Percentiles rank a stretch among this genome's conserved stretches.
Evolutionary conservation across 2,888 invertebrate genomes (phyloP).

Genomic region (Ernsta delagoae): DNA sequence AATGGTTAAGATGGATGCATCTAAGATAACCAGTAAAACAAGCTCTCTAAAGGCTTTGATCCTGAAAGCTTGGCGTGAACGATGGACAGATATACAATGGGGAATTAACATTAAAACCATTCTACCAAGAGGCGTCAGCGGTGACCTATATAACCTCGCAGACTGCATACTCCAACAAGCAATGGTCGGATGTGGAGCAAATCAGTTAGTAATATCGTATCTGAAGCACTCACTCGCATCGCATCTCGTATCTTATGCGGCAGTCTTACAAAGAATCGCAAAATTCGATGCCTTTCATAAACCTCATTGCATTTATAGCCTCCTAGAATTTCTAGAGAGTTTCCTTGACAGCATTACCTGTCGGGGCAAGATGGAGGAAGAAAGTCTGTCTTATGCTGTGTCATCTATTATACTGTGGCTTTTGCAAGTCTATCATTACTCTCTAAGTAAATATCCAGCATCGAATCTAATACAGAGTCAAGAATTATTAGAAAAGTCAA

Average conservation of each 20-base stretch:
- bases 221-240: constrained; percentile 96
- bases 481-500: constrained; percentile 89
- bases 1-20: constrained; percentile 86
- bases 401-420: constrained; percentile 93
- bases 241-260: constrained; percentile 95
- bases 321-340: constrained; percentile 93
- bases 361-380: constrained; percentile 94
- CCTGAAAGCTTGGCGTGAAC: constrained; percentile 96
- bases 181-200: constrained; percentile 96
- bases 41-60: constrained; percentile 92
- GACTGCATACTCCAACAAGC: constrained; percentile 98
- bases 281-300: constrained; percentile 95
- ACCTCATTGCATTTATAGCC: constrained; percentile 93
- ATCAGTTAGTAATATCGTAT: constrained; percentile 95
- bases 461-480: constrained; percentile 80
- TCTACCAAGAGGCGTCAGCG: constrained; percentile 94
- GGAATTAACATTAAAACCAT: constrained; percentile 98
- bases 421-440: constrained; percentile 88
- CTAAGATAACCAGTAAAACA: constrained; percentile 93
- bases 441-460: constrained; percentile 75
- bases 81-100: constrained; percentile 98
- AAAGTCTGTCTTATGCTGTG: constrained; percentile 92
- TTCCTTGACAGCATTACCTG: constrained; percentile 86
- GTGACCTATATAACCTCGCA: constrained; percentile 96
- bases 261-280: constrained; percentile 94